phyloP scores from a whole-genome alignment of 2,113 vertebrate genomes.

The Lutjanus erythropterus region DNA sequence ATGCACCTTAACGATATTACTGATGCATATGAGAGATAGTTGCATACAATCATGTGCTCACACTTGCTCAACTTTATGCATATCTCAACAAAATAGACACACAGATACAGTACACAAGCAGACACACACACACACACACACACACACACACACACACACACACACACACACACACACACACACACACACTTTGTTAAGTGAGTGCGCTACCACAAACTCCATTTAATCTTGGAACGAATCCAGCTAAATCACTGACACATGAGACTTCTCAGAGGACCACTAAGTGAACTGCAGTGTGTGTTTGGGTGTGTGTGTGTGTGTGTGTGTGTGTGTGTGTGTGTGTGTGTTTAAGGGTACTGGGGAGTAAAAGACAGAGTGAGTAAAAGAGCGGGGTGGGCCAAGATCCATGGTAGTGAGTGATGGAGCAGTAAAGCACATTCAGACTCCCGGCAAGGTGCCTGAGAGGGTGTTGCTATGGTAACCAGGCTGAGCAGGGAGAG shows the following conservation, averaged over 20 bases:
- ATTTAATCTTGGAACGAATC: conserved; percentile 67
- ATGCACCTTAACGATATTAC: conserved; percentile 8
- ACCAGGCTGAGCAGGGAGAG: conserved; percentile 58
- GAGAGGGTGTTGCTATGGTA: conserved; percentile 68
- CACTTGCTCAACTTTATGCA: neutral
- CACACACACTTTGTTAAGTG: conserved; percentile 35
- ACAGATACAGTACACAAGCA: conserved; percentile 6
- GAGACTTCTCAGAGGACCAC: conserved; percentile 51
- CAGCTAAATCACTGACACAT: conserved; percentile 66
- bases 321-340: conserved; percentile 16
- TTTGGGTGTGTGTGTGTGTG: conserved; percentile 38
- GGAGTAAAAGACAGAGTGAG: conserved; percentile 59
- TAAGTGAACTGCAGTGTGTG: conserved; percentile 52
- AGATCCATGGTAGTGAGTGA: conserved; percentile 70
- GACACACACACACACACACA: conserved; percentile 12
- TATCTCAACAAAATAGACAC: conserved; percentile 5
- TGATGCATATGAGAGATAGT: conserved; percentile 3
- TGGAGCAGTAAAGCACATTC: conserved; percentile 73
- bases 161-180: conserved; percentile 7
- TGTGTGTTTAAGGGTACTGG: conserved; percentile 55
- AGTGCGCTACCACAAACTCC: conserved; percentile 40
- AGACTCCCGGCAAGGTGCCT: conserved; percentile 74
- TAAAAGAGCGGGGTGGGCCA: conserved; percentile 66
- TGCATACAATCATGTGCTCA: conserved; percentile 5
- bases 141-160: conserved; percentile 8